Conservation (phyloP, 2,113 vertebrate genomes). For the Pleuronectes platessa region DNA sequence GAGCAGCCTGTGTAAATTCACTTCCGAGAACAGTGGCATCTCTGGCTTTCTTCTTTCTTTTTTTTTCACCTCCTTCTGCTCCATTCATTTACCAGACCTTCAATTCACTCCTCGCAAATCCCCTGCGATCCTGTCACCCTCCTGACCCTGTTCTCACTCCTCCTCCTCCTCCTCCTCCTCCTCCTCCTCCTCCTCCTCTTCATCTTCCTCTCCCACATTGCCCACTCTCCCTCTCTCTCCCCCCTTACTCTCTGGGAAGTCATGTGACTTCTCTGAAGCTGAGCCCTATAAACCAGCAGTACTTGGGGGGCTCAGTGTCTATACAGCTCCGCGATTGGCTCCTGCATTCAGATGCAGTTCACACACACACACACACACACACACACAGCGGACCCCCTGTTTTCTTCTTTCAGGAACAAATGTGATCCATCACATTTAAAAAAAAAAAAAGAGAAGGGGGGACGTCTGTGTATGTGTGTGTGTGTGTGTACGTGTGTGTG, state of each 20-base stretch:
- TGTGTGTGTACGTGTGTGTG: slow-evolving; percentile 7
- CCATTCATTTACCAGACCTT: slow-evolving; percentile 61
- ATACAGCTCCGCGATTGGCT: slow-evolving; percentile 67
- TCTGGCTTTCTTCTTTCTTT: not conserved
- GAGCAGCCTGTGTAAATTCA: slow-evolving; percentile 36
- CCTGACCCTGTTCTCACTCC: slow-evolving; percentile 64
- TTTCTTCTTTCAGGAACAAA: slow-evolving; percentile 63
- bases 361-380: slow-evolving; percentile 31
- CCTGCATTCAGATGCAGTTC: slow-evolving; percentile 44
- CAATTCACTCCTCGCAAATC: slow-evolving; percentile 51
- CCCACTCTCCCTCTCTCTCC: slow-evolving; percentile 48
- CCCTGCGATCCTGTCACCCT: slow-evolving; percentile 49
- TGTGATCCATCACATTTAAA: slow-evolving; percentile 39
- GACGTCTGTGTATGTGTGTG: not conserved
- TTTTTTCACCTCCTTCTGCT: slow-evolving; percentile 17
- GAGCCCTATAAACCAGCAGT: slow-evolving; percentile 83
- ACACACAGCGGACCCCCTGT: slow-evolving; percentile 56
- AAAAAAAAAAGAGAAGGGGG: slow-evolving; percentile 7
- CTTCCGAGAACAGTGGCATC: slow-evolving; percentile 46
- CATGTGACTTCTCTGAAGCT: slow-evolving; percentile 86
- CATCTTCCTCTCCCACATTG: slow-evolving; percentile 51
- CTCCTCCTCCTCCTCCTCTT: slow-evolving; percentile 31
- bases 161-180: slow-evolving; percentile 30
- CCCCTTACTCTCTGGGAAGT: slow-evolving; percentile 79
- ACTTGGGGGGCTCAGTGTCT: slow-evolving; percentile 76